Conservation (phyloP, 2,113 vertebrate genomes). For the Saimiri boliviensis region DNA sequence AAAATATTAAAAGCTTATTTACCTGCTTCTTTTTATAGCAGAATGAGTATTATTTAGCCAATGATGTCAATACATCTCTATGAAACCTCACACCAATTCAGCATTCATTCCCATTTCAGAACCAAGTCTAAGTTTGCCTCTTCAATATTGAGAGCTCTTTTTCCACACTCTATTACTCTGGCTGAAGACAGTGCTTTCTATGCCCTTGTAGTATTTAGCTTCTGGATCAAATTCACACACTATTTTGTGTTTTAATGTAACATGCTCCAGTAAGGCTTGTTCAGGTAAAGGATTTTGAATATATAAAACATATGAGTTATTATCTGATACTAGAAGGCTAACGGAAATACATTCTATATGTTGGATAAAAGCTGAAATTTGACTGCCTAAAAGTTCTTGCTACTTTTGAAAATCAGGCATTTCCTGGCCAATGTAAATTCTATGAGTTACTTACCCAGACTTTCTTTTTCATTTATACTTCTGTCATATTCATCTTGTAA, state of each 20-base stretch:
- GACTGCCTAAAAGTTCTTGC: background rate
- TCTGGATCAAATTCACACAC: background rate
- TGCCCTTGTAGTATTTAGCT: background rate
- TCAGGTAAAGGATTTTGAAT: background rate
- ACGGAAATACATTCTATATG: background rate
- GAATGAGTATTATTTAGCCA: background rate
- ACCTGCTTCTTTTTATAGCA: background rate
- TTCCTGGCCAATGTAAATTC: background rate
- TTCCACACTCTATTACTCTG: background rate
- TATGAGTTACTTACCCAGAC: slow-evolving; percentile 81
- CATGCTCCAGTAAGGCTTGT: background rate
- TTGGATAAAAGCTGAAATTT: background rate
- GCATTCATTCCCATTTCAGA: background rate
- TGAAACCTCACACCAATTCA: background rate
- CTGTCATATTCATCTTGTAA: slow-evolving; percentile 88
- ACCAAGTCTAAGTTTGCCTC: background rate
- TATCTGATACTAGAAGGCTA: background rate
- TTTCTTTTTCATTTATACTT: slow-evolving; percentile 87
- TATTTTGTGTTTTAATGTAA: background rate
- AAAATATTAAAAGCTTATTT: background rate
- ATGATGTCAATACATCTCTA: background rate
- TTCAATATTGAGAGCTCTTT: background rate
- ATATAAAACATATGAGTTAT: background rate
- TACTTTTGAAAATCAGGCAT: slow-evolving; percentile 2
- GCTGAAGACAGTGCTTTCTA: background rate